Base-by-base conservation (phyloP, 2,113 vertebrate genomes). In the Ellobius talpinus region DNA sequence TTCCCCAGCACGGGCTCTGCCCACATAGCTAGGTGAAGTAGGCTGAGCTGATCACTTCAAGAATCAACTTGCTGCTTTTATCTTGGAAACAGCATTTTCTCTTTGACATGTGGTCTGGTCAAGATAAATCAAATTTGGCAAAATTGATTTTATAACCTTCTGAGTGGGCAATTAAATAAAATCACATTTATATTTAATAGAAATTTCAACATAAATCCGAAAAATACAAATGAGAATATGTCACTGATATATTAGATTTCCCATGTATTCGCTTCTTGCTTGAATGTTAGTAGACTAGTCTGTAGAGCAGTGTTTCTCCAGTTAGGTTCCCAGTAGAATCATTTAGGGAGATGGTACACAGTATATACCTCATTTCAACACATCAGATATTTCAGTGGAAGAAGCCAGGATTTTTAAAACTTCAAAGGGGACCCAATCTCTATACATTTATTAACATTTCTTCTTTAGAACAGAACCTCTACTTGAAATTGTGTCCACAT, bases 81-180 rank as follows among this genome's bases (percentile, higher is more conserved):
- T 79, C 76, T 47, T 16, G 81, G 73, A 95, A 94, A 87, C 4
- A 88, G 29, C 36, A n/a, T 89, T 96, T 74, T 88, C 33, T 97
- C 72, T 77, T 94, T 84, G 93, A 39, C 52, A 93, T 95, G 29
- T 74, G 7, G 19, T 97, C 76, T 89, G 26, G 21, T 90, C 87
- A n/a, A 29, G 23, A 31, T 70, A 93, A 95, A 94, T 96, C 72
- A 84, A 26, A 93, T 96, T 89, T 90, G 82, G 87, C 39, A 86
- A 95, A 97, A 93, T 47, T 29, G 42, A 39, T 76, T 95, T 94
- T 72, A 82, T 87, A 90, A 93, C 90, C 93, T 91, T 90, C 87
- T 50, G 39, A 90, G n/a, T 77, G 23, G 19, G 24, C 55, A 95
- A 87, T 93, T 82, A 96, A 94, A 77, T 81, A 23, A 47, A 61